These are phyloP conservation scores for Carassius carassius DNA, from an alignment of 2,113 vertebrate species.

Conservation along the genomic window DNA sequence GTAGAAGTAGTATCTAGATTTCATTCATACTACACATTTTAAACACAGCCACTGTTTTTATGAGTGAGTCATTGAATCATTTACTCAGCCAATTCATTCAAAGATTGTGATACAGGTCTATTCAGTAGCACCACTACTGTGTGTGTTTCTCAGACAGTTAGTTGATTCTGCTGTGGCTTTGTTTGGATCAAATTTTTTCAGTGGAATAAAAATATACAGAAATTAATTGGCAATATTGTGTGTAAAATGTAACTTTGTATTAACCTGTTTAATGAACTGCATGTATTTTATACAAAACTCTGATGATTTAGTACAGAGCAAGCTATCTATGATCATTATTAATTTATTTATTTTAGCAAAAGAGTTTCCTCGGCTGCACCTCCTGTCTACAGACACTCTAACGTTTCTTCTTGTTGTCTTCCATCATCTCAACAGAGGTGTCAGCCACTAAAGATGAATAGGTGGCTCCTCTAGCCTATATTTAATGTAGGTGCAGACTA, in stretches of 20 bases:
- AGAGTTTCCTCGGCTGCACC: neutral
- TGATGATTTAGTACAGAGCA: neutral
- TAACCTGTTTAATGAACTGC: neutral
- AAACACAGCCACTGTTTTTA: too few species aligned
- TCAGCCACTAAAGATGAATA: slow-evolving; percentile 57
- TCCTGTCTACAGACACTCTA: neutral
- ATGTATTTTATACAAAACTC: neutral
- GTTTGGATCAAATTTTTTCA: too few species aligned
- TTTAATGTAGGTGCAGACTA: slow-evolving; percentile 54
- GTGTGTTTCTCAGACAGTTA: neutral
- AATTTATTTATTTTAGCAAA: neutral
- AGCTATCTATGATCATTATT: neutral
- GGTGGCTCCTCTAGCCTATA: slow-evolving; percentile 54
- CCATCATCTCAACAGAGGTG: slow-evolving; percentile 38
- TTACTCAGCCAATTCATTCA: too few species aligned
- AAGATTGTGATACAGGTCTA: too few species aligned
- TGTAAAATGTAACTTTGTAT: neutral
- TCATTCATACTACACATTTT: too few species aligned
- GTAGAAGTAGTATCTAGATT: too few species aligned
- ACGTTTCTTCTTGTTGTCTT: slow-evolving; percentile 8
- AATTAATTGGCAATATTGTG: neutral
- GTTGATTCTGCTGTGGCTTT: too few species aligned
- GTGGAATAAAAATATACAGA: neutral
- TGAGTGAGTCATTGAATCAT: too few species aligned
- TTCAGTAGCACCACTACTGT: too few species aligned